These are phyloP conservation scores for Anagrus nilaparvatae DNA, from an alignment of 1,140 invertebrate genomes.

Conservation along the genomic window DNA sequence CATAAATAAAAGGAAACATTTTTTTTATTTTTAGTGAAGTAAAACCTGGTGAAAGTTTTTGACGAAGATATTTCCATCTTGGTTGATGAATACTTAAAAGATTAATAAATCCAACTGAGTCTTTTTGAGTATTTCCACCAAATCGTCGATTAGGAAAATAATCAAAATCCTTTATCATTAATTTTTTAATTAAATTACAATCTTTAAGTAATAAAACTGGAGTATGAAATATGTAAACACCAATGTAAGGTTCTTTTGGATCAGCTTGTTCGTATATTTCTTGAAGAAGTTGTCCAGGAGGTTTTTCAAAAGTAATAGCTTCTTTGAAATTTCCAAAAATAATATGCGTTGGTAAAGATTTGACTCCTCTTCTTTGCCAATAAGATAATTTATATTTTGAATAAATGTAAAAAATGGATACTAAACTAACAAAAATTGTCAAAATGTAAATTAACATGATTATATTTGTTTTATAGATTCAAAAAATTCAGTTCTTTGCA, in stretches of 20 bases:
- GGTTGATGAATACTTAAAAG: slow-evolving; percentile 26
- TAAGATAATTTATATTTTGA: slow-evolving; percentile 28
- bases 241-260: slow-evolving; percentile 27
- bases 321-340: slow-evolving; percentile 30
- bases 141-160: slow-evolving; percentile 40
- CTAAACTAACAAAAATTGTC: too few species aligned
- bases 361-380: slow-evolving; percentile 24
- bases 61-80: slow-evolving; percentile 34
- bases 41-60: slow-evolving; percentile 38
- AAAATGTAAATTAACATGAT: too few species aligned
- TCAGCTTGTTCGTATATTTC: slow-evolving; percentile 26
- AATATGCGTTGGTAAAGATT: slow-evolving; percentile 17
- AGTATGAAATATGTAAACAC: slow-evolving; percentile 36
- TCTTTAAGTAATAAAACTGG: slow-evolving; percentile 36
- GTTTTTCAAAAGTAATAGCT: slow-evolving; percentile 20
- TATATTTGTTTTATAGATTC: too few species aligned
- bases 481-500: too few species aligned
- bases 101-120: slow-evolving; percentile 23
- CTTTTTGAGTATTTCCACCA: slow-evolving; percentile 21
- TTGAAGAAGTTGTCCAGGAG: slow-evolving; percentile 29
- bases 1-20: slow-evolving; percentile 39
- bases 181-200: slow-evolving; percentile 39
- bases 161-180: slow-evolving; percentile 43
- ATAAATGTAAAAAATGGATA: slow-evolving; percentile 21
- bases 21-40: slow-evolving; percentile 40